Evolutionary conservation across 2,888 invertebrate genomes (phyloP).

Genomic region (Andrena minutula): DNA sequence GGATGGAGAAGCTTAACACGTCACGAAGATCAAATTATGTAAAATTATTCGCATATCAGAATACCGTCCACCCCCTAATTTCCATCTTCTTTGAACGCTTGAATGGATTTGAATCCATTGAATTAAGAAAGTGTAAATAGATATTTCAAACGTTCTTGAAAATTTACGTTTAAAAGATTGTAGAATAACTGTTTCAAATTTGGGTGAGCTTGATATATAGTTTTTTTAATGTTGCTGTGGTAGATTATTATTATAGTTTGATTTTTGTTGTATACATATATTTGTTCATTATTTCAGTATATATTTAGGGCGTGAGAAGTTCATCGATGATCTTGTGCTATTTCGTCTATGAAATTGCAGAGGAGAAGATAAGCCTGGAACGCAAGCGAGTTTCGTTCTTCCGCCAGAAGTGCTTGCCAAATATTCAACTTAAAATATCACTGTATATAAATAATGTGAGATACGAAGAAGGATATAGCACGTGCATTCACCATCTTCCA

Average conservation of each 20-base stretch:
- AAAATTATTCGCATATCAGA: not conserved
- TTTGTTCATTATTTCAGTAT: not conserved
- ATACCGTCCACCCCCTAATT: not conserved
- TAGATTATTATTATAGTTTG: not conserved
- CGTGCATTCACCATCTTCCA: conserved; percentile 3
- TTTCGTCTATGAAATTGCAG: conserved; percentile 47
- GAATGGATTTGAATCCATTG: too few relatives aligned
- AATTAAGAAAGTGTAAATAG: not conserved
- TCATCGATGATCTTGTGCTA: not conserved
- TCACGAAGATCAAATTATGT: not conserved
- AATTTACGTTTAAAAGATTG: not conserved
- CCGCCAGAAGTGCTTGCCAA: conserved; percentile 62
- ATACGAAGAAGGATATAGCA: conserved; percentile 27
- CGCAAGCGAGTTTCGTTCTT: conserved; percentile 41
- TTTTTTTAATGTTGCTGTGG: not conserved
- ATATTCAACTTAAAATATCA: conserved; percentile 63
- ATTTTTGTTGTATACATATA: not conserved
- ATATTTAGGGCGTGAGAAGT: not conserved
- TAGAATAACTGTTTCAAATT: not conserved
- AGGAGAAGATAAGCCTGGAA: conserved; percentile 53
- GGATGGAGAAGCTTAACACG: not conserved
- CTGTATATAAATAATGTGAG: conserved; percentile 54
- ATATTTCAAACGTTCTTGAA: not conserved
- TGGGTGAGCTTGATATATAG: not conserved
- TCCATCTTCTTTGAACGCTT: not conserved